Evolutionary conservation across 2,888 invertebrate genomes (phyloP), one percentile per base, ranked within the genome.

Genomic region (Alloscopus bannaensis): DNA sequence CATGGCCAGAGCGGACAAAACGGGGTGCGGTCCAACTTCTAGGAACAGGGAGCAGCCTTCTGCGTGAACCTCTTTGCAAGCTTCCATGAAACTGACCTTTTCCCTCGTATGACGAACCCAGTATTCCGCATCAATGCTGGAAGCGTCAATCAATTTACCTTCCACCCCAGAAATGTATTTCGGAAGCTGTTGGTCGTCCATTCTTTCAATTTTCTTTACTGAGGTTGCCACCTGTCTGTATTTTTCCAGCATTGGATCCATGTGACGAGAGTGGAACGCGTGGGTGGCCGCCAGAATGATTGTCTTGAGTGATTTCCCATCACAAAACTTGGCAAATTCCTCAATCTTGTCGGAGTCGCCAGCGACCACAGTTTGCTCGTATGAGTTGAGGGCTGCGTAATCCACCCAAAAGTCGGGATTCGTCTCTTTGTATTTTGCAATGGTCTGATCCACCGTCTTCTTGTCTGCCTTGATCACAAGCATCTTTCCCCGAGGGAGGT

Each of bases 221-320:
- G 24, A 36, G n/a, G n/a, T n/a, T 1, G 75, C 66, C 16, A 75
- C 26, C 16, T 52, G 13, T 2, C 64, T 47, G 60, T 81, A 83
- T 8, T 62, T 75, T n/a, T 65, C 62, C 6, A 83, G 52, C 55
- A 83, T 80, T 1, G 66, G 62, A 11, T 83, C 80, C 81, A 81
- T 83, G 13, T 72, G 71, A 8, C 80, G 22, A 1, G 83, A 83
- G 28, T 83, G 83, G 62, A 81, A 81, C 0, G 81, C 81, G 47
- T 81, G 81, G 8, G 73, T 77, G 3, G 83, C 60, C 13, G 62
- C 64, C 13, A 83, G 29, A 28, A 66, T 40, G 11, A 73, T 70
- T 0, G 68, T 45, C 31, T 77, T 81, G 11, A 64, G 31, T 16
- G 22, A 29, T 1, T 28, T 3, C 2, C 65, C 29, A 0, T 3